Base-by-base conservation (phyloP, 2,113 vertebrate genomes). In the Megalops atlanticus region DNA sequence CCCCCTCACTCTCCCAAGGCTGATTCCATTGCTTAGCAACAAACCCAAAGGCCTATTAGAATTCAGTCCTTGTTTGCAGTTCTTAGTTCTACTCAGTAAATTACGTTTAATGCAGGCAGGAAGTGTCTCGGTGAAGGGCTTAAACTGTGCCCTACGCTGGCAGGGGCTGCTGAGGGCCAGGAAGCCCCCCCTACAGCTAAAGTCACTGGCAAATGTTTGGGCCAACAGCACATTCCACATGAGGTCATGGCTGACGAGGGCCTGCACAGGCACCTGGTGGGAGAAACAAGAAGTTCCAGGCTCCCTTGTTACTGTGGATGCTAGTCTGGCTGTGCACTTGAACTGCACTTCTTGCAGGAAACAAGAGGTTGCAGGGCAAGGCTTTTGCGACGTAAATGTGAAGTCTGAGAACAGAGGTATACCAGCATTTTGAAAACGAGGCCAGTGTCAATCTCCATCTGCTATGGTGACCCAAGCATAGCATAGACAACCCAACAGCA, bases 61-160 rank as follows among this genome's bases (percentile, higher is more conserved):
- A 95, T 95, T 92, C 94, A 92, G 87, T 85, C 92, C 93, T 94
- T 96, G 94, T 96, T 95, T 95, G 92, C 94, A 92, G 93, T 94
- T 94, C 95, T 95, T 94, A 94, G 93, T 92, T 92, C 89, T 83
- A 87, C 93, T 95, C 93, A 89, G 92, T 94, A 95, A 94, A 96
- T 95, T 93, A 93, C 92, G 94, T 94, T 94, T 93, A 95, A 93
- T 87, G 58, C 88, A 84, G 91, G 88, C 86, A 84, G 91, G 88
- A 91, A 83, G 90, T 87, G 85, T 91, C 89, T 90, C 89, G 82
- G 86, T 83, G 87, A 87, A 89, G 31, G 87, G 87, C 87, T 90
- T 88, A 92, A 90, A 90, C 90, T 87, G 69, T 54, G 33, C 35
- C 90, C 90, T 88, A 86, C 89, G 82, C 80, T 84, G 83, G 82